A percentile compares a stretch with the other conserved stretches of the same genome.
phyloP scores from a whole-genome alignment of 2,113 vertebrate genomes.

The Ginglymostoma cirratum region DNA sequence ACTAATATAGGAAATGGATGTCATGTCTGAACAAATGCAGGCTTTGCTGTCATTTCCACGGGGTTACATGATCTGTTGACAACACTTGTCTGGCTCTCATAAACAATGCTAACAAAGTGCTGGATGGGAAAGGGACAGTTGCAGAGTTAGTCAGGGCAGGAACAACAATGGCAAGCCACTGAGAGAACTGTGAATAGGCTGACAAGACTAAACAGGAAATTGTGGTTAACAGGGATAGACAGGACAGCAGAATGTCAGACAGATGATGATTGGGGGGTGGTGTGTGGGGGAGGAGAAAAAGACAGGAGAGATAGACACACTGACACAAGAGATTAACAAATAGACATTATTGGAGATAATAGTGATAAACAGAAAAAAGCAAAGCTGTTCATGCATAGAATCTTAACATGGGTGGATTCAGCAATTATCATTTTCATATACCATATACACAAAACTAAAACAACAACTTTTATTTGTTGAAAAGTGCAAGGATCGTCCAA shows the following conservation, averaged over 20 bases:
- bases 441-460: neutral
- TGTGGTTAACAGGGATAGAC: neutral
- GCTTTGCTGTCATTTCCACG: neutral
- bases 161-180: neutral
- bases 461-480: neutral
- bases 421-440: neutral
- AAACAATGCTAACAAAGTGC: neutral
- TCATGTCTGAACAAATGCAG: neutral
- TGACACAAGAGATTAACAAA: neutral
- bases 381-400: neutral
- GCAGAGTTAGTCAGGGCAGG: neutral
- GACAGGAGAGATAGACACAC: neutral
- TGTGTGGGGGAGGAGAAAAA: neutral
- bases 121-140: neutral
- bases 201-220: neutral
- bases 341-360: neutral
- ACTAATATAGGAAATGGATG: neutral
- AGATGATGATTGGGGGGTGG: neutral
- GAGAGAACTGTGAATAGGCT: neutral
- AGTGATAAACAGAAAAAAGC: neutral
- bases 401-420: neutral
- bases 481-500: neutral
- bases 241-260: neutral
- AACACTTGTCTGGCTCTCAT: neutral
- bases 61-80: neutral